phyloP scores from a whole-genome alignment of 2,888 invertebrate species.

The Ariolimax columbianus region DNA sequence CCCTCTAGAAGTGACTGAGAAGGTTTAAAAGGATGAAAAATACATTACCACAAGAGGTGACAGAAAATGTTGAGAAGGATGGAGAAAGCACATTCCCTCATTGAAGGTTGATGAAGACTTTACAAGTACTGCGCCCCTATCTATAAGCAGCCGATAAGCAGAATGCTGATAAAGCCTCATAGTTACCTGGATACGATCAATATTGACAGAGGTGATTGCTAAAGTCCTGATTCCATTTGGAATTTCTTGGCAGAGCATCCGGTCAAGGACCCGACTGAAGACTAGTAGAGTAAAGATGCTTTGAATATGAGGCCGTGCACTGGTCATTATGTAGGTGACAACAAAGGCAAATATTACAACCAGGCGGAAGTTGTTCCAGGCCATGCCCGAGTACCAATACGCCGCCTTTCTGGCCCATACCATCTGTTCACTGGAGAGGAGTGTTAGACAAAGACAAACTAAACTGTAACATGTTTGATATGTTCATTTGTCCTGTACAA shows the following conservation, averaged over 20 bases:
- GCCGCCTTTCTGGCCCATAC: constrained; percentile 15
- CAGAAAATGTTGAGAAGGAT: too few species aligned
- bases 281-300: constrained; percentile 16
- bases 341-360: constrained; percentile 26
- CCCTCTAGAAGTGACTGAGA: too few species aligned
- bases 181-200: constrained; percentile 9
- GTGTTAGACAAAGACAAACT: not conserved
- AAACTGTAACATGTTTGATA: too few species aligned
- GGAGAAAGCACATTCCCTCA: too few species aligned
- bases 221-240: constrained; percentile 25
- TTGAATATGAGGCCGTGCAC: not conserved
- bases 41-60: too few species aligned
- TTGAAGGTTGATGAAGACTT: too few species aligned
- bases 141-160: too few species aligned
- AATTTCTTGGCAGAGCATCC: constrained; percentile 17
- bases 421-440: constrained; percentile 19
- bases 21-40: too few species aligned
- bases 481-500: too few species aligned
- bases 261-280: not conserved
- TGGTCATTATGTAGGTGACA: constrained; percentile 9
- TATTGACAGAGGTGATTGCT: not conserved
- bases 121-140: too few species aligned
- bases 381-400: not conserved
- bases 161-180: too few species aligned
- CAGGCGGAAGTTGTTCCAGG: constrained; percentile 12